Base-by-base conservation (phyloP, 2,888 invertebrate species). In the Coelopa pilipes region DNA sequence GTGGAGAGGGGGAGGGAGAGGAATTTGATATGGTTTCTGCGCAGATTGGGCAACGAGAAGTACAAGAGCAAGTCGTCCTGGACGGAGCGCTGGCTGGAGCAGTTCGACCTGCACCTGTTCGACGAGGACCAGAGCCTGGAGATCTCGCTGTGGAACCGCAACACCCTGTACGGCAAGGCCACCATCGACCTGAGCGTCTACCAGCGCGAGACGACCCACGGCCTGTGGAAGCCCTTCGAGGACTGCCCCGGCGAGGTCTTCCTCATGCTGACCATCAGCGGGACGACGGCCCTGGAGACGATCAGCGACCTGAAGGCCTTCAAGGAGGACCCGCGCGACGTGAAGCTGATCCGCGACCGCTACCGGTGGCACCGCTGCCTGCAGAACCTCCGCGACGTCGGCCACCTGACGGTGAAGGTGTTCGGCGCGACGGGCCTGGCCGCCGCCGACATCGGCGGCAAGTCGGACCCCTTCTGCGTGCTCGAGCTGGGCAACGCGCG, bases 381-480 rank as follows among this genome's bases (percentile, higher is more conserved):
- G 72, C 91, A 92, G 80, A 92, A 93, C 83, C 81, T 95, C 0
- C 90, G 93, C 77, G 98, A 99, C 82, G 94, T 99, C 1, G 99
- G 99, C 0, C 95, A 96, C 90, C 89, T 99, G 0, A 96, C 96
- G 21, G 96, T 98, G 0, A 98, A 98, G 89, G 98, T 98, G 1
- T 95, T 92, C 84, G 91, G 92, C 50, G 93, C 93, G 19, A 91
- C 90, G n/a, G 97, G 97, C 1, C 89, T 99, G 45, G 96, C 95
- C 0, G 94, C 98, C 0, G 98, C 98, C 0, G 99, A 99, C 86
- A 89, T 99, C 57, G 98, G 98, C 0, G 98, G 98, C 1, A 99
- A 99, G 87, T 98, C 98, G 65, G 99, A 99, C 88, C 99, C 99
- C 0, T 99, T 99, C 88, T 98, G 98, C 88, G 98, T 99, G 0